Base-by-base conservation (phyloP, 2,888 invertebrate species). In the Caenorhabditis doughertyi region DNA sequence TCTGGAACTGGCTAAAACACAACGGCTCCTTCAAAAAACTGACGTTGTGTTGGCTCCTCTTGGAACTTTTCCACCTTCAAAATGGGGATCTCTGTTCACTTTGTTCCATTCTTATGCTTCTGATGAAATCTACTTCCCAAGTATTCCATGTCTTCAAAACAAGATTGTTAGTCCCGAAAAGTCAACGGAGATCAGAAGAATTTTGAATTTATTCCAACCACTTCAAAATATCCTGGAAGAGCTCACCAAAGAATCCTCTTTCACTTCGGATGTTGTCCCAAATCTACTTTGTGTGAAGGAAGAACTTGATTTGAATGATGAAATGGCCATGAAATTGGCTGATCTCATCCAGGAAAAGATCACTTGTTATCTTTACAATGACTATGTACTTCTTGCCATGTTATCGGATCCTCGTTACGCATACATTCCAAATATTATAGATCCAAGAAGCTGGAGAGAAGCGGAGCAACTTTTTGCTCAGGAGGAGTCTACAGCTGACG, bases 321-420 rank as follows among this genome's bases (percentile, higher is more conserved):
- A 47, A 5, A 9, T n/a, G 21, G 16, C 47, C 0, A 27, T 9
- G 21, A 21, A n/a, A 5, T 27, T 64, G 21, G 29, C 29, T 3
- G 32, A 18, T 0, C 13, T 49, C 3, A 23, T 47, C 4, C 64
- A 49, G 11, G 21, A 49, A 21, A 29, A 44, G 49, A 64, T 64
- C 18, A 21, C 11, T 11, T 27, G 3, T 11, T 64, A 49, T 5
- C 64, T 64, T 21, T 18, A 29, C 5, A 49, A 64, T 18, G 64
- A 64, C n/a, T 11, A 18, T 0, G 21, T 49, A 11, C 18, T 64
- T 7, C 3, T 64, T 9, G 29, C 64, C 4, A 47, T 49, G 64
- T 5, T 64, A 18, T 64, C 29, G 2, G 64, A 64, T 13, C 64
- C 64, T 8, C 21, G 64, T n/a, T 64, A 64, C 32, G 47, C 64